Evolutionary conservation across 2,888 invertebrate genomes (phyloP).

Genomic region (Lepas anatifera): DNA sequence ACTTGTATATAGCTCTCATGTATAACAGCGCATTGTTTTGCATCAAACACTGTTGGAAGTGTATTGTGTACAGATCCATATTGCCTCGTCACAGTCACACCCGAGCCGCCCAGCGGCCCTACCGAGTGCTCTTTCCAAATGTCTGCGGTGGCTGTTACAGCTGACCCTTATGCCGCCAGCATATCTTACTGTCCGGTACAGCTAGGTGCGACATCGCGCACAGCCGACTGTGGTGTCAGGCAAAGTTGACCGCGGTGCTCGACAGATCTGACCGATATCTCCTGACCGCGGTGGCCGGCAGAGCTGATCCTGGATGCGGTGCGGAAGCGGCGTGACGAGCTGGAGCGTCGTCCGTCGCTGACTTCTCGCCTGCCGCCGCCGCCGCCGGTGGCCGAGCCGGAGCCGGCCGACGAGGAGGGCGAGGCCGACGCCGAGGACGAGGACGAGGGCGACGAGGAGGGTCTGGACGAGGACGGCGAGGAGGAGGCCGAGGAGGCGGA

Average conservation of each 20-base stretch:
- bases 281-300: neutral
- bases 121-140: too few relatives aligned
- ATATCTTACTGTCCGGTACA: too few relatives aligned
- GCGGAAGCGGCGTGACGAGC: neutral
- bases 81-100: too few relatives aligned
- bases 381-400: constrained; percentile 55
- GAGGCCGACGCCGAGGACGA: constrained; percentile 28
- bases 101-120: too few relatives aligned
- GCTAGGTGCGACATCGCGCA: too few relatives aligned
- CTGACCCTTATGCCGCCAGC: too few relatives aligned
- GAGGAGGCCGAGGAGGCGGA: constrained; percentile 12
- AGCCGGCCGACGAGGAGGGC: constrained; percentile 39
- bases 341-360: neutral
- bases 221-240: too few relatives aligned
- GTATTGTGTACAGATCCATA: too few relatives aligned
- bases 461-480: constrained; percentile 4
- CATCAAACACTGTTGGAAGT: too few relatives aligned
- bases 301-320: constrained; percentile 7
- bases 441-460: neutral
- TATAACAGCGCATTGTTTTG: too few relatives aligned
- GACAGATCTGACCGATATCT: neutral
- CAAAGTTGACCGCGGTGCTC: neutral
- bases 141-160: too few relatives aligned
- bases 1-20: too few relatives aligned
- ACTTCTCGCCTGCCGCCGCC: neutral